A percentile compares a stretch with the other conserved stretches of the same genome.
These are phyloP conservation scores for Brachionus rubens DNA, from an alignment of 1,140 invertebrate species.

Conservation along the genomic window DNA sequence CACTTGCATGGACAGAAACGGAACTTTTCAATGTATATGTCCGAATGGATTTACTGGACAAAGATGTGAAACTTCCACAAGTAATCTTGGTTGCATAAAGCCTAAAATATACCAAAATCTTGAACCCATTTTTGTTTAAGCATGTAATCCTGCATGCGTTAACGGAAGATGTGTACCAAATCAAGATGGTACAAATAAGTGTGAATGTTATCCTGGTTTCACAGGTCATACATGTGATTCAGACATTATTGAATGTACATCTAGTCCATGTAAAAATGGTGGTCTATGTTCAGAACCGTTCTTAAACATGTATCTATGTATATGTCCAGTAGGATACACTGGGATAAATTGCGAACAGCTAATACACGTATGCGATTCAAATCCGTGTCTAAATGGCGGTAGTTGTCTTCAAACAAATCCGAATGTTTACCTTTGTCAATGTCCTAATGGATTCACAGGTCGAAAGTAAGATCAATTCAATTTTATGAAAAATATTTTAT, in stretches of 20 bases:
- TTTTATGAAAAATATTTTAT: constrained; percentile 22
- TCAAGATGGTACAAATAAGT: neutral
- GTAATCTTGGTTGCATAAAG: neutral
- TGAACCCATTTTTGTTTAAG: neutral
- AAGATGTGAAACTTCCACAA: constrained; percentile 5
- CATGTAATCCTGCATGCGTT: constrained; percentile 17
- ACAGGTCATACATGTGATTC: neutral
- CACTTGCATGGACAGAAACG: constrained; percentile 14
- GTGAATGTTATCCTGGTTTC: constrained; percentile 20
- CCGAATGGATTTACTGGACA: constrained; percentile 6
- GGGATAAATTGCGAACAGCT: constrained; percentile 48
- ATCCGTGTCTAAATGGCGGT: constrained; percentile 75
- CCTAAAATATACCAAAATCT: neutral
- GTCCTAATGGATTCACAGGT: constrained; percentile 56
- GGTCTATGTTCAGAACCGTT: constrained; percentile 68
- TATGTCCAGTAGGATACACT: constrained; percentile 50
- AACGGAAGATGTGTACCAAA: constrained; percentile 21
- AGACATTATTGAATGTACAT: constrained; percentile 30
- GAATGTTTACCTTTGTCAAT: constrained; percentile 74
- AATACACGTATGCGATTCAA: constrained; percentile 45
- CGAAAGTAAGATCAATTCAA: constrained; percentile 61
- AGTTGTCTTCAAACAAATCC: constrained; percentile 72
- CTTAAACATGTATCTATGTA: constrained; percentile 51
- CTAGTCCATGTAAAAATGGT: constrained; percentile 79
- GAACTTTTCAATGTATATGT: constrained; percentile 7